These are phyloP conservation scores for Marcusenius ussheri DNA, from an alignment of 2,113 vertebrate genomes.

Conservation along the genomic window DNA sequence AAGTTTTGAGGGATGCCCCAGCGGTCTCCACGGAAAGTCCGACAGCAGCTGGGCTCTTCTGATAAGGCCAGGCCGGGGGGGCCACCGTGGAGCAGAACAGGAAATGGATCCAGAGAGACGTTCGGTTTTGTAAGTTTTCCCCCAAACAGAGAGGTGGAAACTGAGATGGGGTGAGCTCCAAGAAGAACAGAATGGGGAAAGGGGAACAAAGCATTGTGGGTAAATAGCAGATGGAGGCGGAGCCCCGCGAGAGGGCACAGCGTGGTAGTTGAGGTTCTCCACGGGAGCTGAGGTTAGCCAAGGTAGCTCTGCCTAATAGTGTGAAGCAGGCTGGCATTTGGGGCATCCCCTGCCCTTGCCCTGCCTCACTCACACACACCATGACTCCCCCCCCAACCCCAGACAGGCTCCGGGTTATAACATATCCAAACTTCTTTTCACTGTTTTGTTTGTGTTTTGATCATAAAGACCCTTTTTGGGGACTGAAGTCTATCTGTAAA, in stretches of 20 bases:
- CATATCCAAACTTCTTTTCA: background rate
- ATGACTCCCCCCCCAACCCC: background rate
- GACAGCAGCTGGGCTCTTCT: slow-evolving; percentile 53
- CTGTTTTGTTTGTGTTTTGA: background rate
- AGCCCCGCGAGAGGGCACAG: background rate
- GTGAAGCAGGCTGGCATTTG: background rate
- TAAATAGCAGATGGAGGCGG: background rate
- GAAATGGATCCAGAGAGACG: slow-evolving; percentile 29
- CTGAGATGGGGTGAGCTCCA: slow-evolving; percentile 13
- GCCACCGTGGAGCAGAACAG: background rate
- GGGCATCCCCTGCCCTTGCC: background rate
- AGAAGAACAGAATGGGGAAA: background rate
- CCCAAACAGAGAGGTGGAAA: background rate
- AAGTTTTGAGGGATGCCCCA: slow-evolving; percentile 38
- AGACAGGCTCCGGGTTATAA: background rate
- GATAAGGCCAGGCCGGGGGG: slow-evolving; percentile 58
- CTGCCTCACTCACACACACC: background rate
- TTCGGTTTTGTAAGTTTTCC: slow-evolving; percentile 10
- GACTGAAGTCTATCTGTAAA: background rate
- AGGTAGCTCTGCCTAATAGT: background rate
- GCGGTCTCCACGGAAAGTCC: slow-evolving; percentile 47
- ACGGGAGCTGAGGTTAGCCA: background rate
- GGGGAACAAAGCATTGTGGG: background rate
- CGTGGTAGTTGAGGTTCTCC: background rate
- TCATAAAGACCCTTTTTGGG: background rate